Conservation (phyloP, 2,888 invertebrate genomes). For the Drosophila aldrichi region DNA sequence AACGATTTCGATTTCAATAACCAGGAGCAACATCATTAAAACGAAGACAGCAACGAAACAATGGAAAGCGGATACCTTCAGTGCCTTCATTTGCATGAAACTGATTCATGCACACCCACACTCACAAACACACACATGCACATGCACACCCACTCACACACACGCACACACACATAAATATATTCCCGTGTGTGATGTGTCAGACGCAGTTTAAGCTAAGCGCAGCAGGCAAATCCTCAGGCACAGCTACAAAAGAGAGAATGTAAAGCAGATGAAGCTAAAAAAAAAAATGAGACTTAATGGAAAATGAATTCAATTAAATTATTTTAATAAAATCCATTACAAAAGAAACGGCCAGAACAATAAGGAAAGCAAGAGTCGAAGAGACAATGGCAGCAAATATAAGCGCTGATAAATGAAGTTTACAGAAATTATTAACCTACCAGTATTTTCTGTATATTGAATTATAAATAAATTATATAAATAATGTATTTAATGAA, state of each 20-base stretch:
- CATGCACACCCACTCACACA: not conserved
- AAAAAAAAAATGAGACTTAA: constrained; percentile 46
- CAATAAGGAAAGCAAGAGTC: not conserved
- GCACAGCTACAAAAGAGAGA: constrained; percentile 9
- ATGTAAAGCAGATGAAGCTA: not conserved
- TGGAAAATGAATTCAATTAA: constrained; percentile 57
- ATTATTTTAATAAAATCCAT: constrained; percentile 39
- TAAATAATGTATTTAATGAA: too few species aligned
- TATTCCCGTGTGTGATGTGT: constrained; percentile 11
- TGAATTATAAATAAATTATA: not conserved
- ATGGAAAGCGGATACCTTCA: constrained; percentile 47
- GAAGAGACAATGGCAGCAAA: not conserved
- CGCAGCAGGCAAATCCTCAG: constrained; percentile 49
- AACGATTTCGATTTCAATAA: constrained; percentile 40
- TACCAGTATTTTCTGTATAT: not conserved
- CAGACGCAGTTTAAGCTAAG: constrained; percentile 20
- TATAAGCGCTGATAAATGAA: not conserved
- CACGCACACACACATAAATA: not conserved
- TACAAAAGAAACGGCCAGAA: constrained; percentile 9
- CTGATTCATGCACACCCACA: constrained; percentile 10
- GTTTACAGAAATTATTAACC: not conserved
- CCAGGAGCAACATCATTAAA: constrained; percentile 39
- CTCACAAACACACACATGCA: not conserved
- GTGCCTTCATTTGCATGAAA: constrained; percentile 59
- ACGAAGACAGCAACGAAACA: constrained; percentile 33